Percentiles rank a stretch among this genome's conserved stretches.
phyloP scores from a whole-genome alignment of 2,888 invertebrate genomes.

The Andricus quercusramuli region DNA sequence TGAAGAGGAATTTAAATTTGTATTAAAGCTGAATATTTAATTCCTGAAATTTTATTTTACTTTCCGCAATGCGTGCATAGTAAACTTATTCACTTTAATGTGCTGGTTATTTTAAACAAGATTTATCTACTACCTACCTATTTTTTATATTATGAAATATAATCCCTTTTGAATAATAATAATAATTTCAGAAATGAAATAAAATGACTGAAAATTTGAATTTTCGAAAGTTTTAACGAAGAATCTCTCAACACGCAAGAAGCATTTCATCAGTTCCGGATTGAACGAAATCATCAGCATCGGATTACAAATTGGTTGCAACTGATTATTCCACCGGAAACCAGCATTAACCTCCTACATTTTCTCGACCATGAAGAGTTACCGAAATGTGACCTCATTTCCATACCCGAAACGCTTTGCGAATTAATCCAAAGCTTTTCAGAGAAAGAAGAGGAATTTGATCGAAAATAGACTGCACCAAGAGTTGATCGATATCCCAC shows the following conservation, averaged over 20 bases:
- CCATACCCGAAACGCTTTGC: conserved; percentile 1
- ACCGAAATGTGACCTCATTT: conserved; percentile 29
- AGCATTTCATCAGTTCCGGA: neutral
- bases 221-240: neutral
- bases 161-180: too few relatives aligned
- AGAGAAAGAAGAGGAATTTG: neutral
- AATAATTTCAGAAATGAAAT: too few relatives aligned
- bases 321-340: conserved; percentile 22
- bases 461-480: neutral
- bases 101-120: too few relatives aligned
- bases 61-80: too few relatives aligned
- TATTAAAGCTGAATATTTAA: too few relatives aligned
- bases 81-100: too few relatives aligned
- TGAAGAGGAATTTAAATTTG: too few relatives aligned
- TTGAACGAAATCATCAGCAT: conserved; percentile 13
- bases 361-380: conserved; percentile 19
- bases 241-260: neutral
- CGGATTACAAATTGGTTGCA: conserved; percentile 25
- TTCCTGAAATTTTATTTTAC: too few relatives aligned
- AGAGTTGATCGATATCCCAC: neutral
- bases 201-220: neutral
- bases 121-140: too few relatives aligned
- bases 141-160: too few relatives aligned
- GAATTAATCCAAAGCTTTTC: neutral
- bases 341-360: conserved; percentile 1